A percentile compares a stretch with the other conserved stretches of the same genome.
These are phyloP conservation scores for Mercenaria mercenaria DNA, from an alignment of 1,140 invertebrate species.

Conservation along the genomic window DNA sequence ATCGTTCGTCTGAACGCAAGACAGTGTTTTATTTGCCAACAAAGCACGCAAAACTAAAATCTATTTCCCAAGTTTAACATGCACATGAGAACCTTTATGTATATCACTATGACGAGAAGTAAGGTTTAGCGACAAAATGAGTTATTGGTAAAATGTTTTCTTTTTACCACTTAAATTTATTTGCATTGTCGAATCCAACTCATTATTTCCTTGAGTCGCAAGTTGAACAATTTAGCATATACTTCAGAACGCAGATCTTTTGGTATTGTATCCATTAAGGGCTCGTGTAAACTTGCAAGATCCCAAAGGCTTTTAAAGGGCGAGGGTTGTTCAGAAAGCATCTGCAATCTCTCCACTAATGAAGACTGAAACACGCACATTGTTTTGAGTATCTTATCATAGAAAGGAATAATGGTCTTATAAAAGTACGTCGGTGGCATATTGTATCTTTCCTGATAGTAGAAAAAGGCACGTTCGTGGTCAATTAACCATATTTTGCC, in stretches of 20 bases:
- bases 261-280: not conserved
- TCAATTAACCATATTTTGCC: conserved; percentile 1
- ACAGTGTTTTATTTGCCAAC: no score
- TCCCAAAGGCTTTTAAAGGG: not conserved
- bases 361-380: not conserved
- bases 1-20: no score
- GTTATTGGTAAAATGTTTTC: no score
- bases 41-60: no score
- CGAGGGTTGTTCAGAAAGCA: not conserved
- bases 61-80: no score
- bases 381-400: not conserved
- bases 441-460: not conserved
- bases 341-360: not conserved
- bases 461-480: not conserved
- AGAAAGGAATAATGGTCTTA: not conserved
- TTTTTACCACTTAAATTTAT: no score
- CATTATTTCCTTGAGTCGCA: not conserved
- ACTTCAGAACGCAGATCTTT: not conserved
- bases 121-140: no score
- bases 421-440: not conserved
- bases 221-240: not conserved
- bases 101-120: no score
- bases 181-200: not conserved
- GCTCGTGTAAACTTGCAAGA: not conserved
- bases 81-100: no score